phyloP scores from a whole-genome alignment of 2,888 invertebrate genomes.

The Alloscopus bannaensis region DNA sequence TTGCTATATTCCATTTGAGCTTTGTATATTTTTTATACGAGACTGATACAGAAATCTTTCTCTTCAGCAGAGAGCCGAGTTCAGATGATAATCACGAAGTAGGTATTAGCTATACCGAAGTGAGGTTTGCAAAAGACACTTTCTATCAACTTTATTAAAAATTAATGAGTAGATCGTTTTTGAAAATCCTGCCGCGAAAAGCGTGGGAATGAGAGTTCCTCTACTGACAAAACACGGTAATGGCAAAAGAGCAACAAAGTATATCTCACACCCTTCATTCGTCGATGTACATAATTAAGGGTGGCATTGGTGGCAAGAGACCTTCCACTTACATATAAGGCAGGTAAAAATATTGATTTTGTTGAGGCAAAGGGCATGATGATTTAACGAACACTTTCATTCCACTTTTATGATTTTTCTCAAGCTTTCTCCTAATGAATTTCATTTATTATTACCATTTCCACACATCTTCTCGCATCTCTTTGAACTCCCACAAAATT shows the following conservation, averaged over 20 bases:
- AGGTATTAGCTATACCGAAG: background rate
- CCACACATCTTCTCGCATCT: background rate
- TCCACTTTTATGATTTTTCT: slow-evolving; percentile 56
- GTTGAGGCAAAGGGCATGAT: too few relatives aligned
- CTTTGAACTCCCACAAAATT: slow-evolving; percentile 14
- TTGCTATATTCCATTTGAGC: too few relatives aligned
- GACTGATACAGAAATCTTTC: too few relatives aligned
- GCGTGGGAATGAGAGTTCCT: slow-evolving; percentile 12
- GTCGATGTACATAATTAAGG: too few relatives aligned
- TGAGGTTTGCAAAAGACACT: slow-evolving; percentile 6
- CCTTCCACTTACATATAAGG: too few relatives aligned
- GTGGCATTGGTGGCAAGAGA: too few relatives aligned
- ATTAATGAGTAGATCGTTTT: slow-evolving; percentile 31
- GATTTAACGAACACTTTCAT: slow-evolving; percentile 51
- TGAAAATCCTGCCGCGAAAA: background rate
- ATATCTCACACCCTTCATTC: too few relatives aligned
- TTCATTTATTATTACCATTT: slow-evolving; percentile 32
- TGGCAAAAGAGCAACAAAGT: too few relatives aligned
- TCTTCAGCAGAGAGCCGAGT: slow-evolving; percentile 11
- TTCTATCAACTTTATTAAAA: slow-evolving; percentile 47
- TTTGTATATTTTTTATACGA: too few relatives aligned
- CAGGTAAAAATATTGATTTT: too few relatives aligned
- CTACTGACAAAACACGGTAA: too few relatives aligned
- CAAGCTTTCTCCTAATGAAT: slow-evolving; percentile 59
- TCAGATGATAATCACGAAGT: slow-evolving; percentile 7